phyloP scores from a whole-genome alignment of 2,797 vertebrate species.

The Tiaroga cobitis region DNA sequence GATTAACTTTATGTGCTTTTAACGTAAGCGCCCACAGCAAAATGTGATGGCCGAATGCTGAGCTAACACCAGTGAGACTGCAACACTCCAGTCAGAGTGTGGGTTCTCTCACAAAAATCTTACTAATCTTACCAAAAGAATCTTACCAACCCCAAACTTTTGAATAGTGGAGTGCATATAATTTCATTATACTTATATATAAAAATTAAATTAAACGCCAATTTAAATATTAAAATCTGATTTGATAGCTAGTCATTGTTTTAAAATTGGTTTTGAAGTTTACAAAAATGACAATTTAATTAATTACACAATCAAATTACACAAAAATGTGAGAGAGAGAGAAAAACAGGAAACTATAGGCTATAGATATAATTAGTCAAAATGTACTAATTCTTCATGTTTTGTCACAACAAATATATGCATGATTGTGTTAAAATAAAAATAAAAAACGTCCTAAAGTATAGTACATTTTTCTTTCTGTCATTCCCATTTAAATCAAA shows the following conservation, averaged over 20 bases:
- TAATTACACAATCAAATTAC: not conserved
- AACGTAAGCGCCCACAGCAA: slow-evolving; percentile 32
- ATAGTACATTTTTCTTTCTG: not conserved
- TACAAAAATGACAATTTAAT: not conserved
- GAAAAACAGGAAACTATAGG: not conserved
- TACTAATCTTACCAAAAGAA: not conserved
- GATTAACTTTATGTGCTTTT: slow-evolving; percentile 48
- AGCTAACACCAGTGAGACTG: slow-evolving; percentile 12
- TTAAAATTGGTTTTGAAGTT: not conserved
- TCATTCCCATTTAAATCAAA: not conserved
- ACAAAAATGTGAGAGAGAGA: not conserved
- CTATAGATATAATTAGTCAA: not conserved
- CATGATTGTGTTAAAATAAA: not conserved
- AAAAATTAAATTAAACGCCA: not conserved
- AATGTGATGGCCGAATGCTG: slow-evolving; percentile 16
- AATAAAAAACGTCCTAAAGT: not conserved
- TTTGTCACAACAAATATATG: not conserved
- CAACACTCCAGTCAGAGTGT: slow-evolving; percentile 12
- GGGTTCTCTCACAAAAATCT: too few relatives aligned
- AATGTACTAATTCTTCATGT: not conserved
- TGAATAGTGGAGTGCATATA: not conserved
- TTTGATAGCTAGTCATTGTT: not conserved
- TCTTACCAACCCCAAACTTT: not conserved
- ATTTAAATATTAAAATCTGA: not conserved
- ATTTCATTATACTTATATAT: not conserved